These are phyloP conservation scores for Malacoraja senta DNA, from an alignment of 2,797 vertebrate species.

Conservation along the genomic window DNA sequence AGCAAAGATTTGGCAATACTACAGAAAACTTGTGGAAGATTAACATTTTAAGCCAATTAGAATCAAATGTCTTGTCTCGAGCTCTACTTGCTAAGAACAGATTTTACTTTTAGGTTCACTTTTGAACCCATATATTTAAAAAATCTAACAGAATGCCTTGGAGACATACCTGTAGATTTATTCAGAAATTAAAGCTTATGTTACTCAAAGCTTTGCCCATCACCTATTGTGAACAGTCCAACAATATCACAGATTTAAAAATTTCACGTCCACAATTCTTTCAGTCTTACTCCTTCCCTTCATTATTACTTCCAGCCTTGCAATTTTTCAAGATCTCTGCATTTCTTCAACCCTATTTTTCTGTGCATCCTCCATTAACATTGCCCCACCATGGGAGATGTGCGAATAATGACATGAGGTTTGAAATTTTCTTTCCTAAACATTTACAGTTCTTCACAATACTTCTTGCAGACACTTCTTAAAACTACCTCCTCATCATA, in stretches of 20 bases:
- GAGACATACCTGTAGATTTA: neutral
- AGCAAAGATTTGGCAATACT: neutral
- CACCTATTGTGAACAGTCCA: neutral
- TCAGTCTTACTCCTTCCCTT: neutral
- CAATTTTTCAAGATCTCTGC: neutral
- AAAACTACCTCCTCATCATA: neutral
- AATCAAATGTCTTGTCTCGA: neutral
- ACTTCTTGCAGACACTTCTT: neutral
- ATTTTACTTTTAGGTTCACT: neutral
- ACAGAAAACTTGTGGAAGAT: neutral
- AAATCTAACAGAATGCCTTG: neutral
- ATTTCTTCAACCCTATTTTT: neutral
- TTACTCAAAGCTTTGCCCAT: neutral
- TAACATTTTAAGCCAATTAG: slow-evolving; percentile 1
- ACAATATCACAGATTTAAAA: neutral
- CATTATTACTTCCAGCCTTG: neutral
- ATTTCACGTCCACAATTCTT: neutral
- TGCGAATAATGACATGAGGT: neutral
- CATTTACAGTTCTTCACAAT: neutral
- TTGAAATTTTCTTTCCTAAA: neutral
- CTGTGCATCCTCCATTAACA: neutral
- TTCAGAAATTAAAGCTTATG: neutral
- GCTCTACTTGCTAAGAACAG: neutral
- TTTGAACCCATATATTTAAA: neutral
- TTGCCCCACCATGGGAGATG: no score